Evolutionary conservation across 2,113 vertebrate genomes (phyloP), one percentile per base, ranked within the genome.

Genomic region (Piaya cayana): DNA sequence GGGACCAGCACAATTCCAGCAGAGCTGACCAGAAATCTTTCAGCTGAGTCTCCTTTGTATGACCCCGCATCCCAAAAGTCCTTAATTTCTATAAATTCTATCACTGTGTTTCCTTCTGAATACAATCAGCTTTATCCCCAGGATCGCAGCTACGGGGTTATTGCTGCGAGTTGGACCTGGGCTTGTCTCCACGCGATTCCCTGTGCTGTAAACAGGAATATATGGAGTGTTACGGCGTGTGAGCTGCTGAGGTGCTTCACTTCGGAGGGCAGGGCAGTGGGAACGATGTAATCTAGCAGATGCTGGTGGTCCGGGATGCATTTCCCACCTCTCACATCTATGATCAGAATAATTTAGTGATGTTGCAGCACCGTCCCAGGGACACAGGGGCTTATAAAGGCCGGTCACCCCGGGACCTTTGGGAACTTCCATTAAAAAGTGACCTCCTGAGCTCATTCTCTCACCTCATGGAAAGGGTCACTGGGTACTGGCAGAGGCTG

Each of bases 141-240:
- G n/a, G 56, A 3, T 2, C 32, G 62, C 67, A 49, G 72, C 3
- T 8, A 11, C 0, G 3, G 3, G 45, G 29, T 72, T 50, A 15
- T 9, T 53, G 55, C 49, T 42, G 23, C 1, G 5, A 32, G 39
- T 4, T 64, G 76, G 27, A 26, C 43, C 37, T 36, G 56, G 50
- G 21, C 9, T 63, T 15, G 12, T 34, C 7, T 59, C 59, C 4
- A 0, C 34, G 29, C 45, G 5, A 7, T 5, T 2, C 49, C 4
- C n/a, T n/a, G n/a, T 1, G 1, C 25, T 15, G 42, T 12, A 2
- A 32, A 34, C 8, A 6, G 27, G 37, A 21, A 37, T 5, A 4
- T 1, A 62, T 68, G 45, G 63, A 2, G 36, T 11, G 47, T 58
- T 6, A 14, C 4, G 32, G 11, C 8, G 58, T 2, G 42, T 27